These are phyloP conservation scores for Atethmia centrago DNA, from an alignment of 2,888 invertebrate species.

Conservation along the genomic window DNA sequence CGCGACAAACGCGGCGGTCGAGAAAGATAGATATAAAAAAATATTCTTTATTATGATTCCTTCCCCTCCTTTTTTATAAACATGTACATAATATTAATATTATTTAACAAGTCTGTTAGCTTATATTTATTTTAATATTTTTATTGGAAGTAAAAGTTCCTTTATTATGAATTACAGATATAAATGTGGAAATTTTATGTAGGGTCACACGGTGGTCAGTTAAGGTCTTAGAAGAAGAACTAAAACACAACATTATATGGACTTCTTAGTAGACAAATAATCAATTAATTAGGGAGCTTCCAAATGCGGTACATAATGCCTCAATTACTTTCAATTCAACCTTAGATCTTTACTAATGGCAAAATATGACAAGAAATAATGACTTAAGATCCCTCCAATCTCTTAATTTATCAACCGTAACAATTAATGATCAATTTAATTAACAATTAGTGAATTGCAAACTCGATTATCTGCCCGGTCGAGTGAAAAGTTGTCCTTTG, in stretches of 20 bases:
- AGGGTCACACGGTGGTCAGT: neutral
- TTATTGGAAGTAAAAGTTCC: neutral
- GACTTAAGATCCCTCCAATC: slow-evolving; percentile 9
- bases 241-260: neutral
- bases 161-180: neutral
- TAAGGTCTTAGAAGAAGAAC: neutral
- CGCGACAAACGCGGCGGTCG: too few species aligned
- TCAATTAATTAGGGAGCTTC: neutral
- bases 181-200: neutral
- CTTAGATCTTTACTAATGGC: slow-evolving; percentile 22
- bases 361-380: slow-evolving; percentile 36
- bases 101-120: neutral
- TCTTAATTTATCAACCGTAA: slow-evolving; percentile 28
- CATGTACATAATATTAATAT: too few species aligned
- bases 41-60: neutral
- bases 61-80: neutral
- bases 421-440: slow-evolving; percentile 45
- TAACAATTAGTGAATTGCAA: slow-evolving; percentile 35
- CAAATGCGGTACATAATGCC: slow-evolving; percentile 1
- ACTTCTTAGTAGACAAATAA: neutral
- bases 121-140: neutral
- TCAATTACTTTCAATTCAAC: slow-evolving; percentile 26
- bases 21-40: neutral
- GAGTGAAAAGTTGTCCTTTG: slow-evolving; percentile 9
- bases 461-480: neutral